Evolutionary conservation across 2,888 invertebrate species (phyloP).

Genomic region (Leucozona laternaria): DNA sequence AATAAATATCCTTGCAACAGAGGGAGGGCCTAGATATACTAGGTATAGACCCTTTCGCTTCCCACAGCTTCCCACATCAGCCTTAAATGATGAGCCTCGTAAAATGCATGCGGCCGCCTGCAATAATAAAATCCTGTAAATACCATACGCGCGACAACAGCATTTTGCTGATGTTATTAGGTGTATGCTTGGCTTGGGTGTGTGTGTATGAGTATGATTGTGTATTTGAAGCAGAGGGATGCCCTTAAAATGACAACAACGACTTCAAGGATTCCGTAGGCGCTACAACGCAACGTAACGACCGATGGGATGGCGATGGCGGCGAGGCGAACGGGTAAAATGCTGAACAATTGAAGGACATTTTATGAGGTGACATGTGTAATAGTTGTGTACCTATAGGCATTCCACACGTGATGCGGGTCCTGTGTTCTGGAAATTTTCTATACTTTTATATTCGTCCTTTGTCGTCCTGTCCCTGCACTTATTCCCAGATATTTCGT

Average conservation of each 20-base stretch:
- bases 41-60: not conserved
- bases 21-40: not conserved
- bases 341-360: slow-evolving; percentile 60
- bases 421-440: slow-evolving; percentile 51
- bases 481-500: slow-evolving; percentile 56
- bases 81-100: slow-evolving; percentile 64
- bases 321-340: slow-evolving; percentile 42
- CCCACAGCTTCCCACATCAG: not conserved
- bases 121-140: slow-evolving; percentile 74
- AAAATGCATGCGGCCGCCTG: slow-evolving; percentile 73
- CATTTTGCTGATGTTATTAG: slow-evolving; percentile 32
- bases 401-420: slow-evolving; percentile 29
- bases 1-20: slow-evolving; percentile 67
- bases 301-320: not conserved
- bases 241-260: slow-evolving; percentile 8
- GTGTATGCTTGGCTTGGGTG: not conserved
- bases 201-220: no score
- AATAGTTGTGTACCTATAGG: slow-evolving; percentile 54
- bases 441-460: slow-evolving; percentile 11
- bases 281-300: not conserved
- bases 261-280: not conserved
- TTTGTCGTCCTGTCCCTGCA: slow-evolving; percentile 40
- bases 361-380: slow-evolving; percentile 72
- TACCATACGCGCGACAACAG: slow-evolving; percentile 52
- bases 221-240: not conserved